Percentiles rank a stretch among this genome's conserved stretches.
These are phyloP conservation scores for Lophius americanus DNA, from an alignment of 2,797 vertebrate genomes.

Conservation along the genomic window DNA sequence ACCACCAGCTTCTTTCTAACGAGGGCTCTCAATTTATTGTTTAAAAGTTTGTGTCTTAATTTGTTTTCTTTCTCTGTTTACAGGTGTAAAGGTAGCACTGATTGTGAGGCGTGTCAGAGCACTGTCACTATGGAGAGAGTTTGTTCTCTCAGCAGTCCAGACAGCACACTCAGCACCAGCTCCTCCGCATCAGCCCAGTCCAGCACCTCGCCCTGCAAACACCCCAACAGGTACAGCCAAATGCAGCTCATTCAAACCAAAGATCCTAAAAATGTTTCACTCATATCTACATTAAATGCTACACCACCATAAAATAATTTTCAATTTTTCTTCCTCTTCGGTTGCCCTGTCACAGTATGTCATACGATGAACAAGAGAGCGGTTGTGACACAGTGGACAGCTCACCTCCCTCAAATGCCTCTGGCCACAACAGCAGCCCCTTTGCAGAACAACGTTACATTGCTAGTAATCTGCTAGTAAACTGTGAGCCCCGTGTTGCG, in stretches of 20 bases:
- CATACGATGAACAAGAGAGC: constrained; percentile 95
- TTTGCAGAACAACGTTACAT: constrained; percentile 89
- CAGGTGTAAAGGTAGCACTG: constrained; percentile 94
- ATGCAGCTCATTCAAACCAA: background rate
- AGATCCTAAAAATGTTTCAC: background rate
- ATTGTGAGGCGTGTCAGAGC: constrained; percentile 96
- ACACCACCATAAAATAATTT: background rate
- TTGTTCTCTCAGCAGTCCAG: constrained; percentile 96
- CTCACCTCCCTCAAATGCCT: constrained; percentile 90
- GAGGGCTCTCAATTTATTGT: background rate
- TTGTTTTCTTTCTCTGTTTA: constrained; percentile 14
- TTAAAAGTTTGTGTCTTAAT: constrained; percentile 1
- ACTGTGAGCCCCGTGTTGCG: constrained; percentile 80
- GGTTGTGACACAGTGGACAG: constrained; percentile 95
- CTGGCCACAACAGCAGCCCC: constrained; percentile 87
- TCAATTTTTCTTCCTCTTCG: background rate
- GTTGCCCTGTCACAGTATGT: constrained; percentile 84
- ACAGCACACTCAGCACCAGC: constrained; percentile 96
- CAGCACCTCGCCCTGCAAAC: constrained; percentile 93
- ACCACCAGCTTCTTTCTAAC: background rate
- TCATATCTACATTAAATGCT: background rate
- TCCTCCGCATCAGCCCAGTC: constrained; percentile 90
- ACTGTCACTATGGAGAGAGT: constrained; percentile 95
- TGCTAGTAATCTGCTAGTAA: constrained; percentile 81
- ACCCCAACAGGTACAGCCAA: constrained; percentile 88